Base-by-base conservation (phyloP, 2,113 vertebrate genomes). In the Phaethornis superciliosus region DNA sequence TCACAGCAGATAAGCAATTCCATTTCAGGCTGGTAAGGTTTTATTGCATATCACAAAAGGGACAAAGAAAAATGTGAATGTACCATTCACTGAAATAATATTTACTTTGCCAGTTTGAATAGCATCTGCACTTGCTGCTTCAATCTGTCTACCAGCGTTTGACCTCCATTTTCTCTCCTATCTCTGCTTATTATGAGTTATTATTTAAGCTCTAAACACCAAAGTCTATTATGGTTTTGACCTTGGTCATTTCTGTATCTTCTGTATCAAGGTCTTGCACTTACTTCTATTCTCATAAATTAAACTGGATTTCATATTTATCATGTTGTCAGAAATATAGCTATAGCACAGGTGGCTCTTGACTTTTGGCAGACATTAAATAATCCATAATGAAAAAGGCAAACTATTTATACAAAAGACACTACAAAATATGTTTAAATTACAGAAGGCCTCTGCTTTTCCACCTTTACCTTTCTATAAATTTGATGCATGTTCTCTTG, bases 241-340 rank as follows among this genome's bases (percentile, higher is more conserved):
- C 94, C 94, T 96, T 94, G 85, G 71, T 82, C 91, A 94, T 90
- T 92, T 68, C 49, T 67, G 88, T 97, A 51, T 95, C 84, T 91
- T 95, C 70, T 90, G 4, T 56, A 93, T 60, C 54, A 94, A 89
- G 93, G 92, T 89, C 94, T 79, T 0, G 0, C 78, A 89, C 68
- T 94, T 86, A 65, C 46, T 56, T 96, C 47, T 94, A 74, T n/a
- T 93, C 80, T 90, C 88, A 95, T 91, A 95, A 94, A 96, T 96
- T 92, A 95, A 94, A 92, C 33, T 64, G 60, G 32, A 88, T 95
- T 97, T 95, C 68, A 40, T 97, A 93, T 96, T 95, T 97, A 90
- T 90, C 86, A 93, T 63, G 52, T 62, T 80, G 56, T 81, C 62
- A 87, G 74, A 90, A 94, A 93, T 85, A 94, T 3, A 85, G 24